Conservation (phyloP, 2,797 vertebrate genomes). For the Coluber constrictor region DNA sequence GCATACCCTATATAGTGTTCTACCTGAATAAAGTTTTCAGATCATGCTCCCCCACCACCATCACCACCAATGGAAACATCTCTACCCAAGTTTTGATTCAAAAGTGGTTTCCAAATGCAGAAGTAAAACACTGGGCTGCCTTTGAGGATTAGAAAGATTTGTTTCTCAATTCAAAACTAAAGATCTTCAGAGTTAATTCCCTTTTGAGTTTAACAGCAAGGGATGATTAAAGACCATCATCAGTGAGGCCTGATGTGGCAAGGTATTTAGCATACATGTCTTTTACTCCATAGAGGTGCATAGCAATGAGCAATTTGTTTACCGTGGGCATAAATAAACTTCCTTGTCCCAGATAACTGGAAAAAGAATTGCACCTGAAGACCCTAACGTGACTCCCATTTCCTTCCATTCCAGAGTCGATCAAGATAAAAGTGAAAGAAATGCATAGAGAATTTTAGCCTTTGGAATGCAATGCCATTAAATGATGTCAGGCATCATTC, state of each 20-base stretch:
- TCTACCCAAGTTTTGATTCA: background rate
- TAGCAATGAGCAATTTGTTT: constrained; percentile 15
- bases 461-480: background rate
- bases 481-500: background rate
- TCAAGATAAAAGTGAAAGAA: background rate
- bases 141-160: background rate
- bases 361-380: constrained; percentile 1
- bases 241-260: background rate
- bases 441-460: background rate
- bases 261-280: constrained; percentile 5
- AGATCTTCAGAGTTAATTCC: background rate
- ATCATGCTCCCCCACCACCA: background rate
- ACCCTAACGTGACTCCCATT: background rate
- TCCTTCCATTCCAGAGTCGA: background rate
- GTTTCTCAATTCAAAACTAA: background rate
- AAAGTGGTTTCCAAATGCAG: background rate
- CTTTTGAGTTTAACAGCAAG: background rate
- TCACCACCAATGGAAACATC: background rate
- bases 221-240: constrained; percentile 25
- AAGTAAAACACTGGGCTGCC: background rate
- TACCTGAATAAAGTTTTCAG: background rate
- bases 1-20: background rate
- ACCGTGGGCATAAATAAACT: constrained; percentile 12
- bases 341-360: background rate
- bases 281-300: background rate